These are phyloP conservation scores for Macroramphosus scolopax DNA, from an alignment of 2,797 vertebrate species.

Conservation along the genomic window DNA sequence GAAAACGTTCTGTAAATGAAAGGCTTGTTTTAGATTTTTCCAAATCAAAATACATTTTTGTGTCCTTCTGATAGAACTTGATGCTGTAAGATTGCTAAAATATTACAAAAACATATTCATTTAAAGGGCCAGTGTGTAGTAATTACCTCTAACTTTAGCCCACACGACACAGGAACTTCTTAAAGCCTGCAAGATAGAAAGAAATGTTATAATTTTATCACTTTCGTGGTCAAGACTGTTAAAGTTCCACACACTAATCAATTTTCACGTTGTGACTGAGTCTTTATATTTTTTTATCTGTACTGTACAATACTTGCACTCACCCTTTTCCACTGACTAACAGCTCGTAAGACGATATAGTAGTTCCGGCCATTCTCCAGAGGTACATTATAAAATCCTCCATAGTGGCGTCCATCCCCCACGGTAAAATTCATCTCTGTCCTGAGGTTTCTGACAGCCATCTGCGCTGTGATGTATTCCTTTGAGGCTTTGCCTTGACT, in stretches of 20 bases:
- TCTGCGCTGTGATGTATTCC: conserved; percentile 84
- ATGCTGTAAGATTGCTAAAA: background rate
- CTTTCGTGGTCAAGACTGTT: background rate
- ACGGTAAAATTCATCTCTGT: conserved; percentile 80
- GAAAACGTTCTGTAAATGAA: background rate
- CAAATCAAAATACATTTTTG: background rate
- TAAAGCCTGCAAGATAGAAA: conserved; percentile 51
- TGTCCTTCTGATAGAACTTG: background rate
- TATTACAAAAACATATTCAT: background rate
- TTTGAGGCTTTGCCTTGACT: conserved; percentile 50
- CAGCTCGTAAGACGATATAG: conserved; percentile 83
- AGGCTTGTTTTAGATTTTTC: background rate
- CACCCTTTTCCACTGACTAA: conserved; percentile 90
- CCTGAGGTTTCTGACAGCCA: conserved; percentile 73
- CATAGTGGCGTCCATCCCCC: conserved; percentile 86
- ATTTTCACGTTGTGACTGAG: background rate
- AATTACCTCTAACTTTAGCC: conserved; percentile 76
- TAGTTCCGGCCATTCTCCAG: conserved; percentile 84
- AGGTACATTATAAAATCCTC: conserved; percentile 85
- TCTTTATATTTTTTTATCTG: too few species aligned
- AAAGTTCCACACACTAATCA: background rate
- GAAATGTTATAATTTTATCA: too few species aligned
- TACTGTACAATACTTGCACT: conserved; percentile 16
- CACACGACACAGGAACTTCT: conserved; percentile 77
- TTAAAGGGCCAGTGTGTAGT: too few species aligned